Base-by-base conservation (phyloP, 2,888 invertebrate genomes). In the Lacanobia oleracea region DNA sequence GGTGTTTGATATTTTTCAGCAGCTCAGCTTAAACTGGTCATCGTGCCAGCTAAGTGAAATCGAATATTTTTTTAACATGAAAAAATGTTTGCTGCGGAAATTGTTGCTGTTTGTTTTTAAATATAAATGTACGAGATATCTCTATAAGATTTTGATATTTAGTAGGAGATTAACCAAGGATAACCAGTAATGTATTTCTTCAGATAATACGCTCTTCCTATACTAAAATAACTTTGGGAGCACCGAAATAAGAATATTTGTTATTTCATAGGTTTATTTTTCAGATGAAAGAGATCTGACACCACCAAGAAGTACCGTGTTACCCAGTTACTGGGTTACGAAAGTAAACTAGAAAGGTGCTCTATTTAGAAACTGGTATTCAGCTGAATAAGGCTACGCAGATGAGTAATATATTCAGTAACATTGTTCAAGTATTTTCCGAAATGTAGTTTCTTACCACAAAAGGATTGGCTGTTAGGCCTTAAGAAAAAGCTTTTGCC, bases 61-160 rank as follows among this genome's bases (percentile, higher is more conserved):
- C 85, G 87, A 86, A 87, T 86, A 86, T 87, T 89, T 87, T 87
- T 89, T 87, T 86, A 79, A 71, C 75, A 69, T 68, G 83, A 81
- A 79, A 83, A 86, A 75, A 72, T 85, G 71, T 79, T 54, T 61
- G 61, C 72, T 12, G 8, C 67, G 66, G 59, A 81, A 74, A 72
- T 77, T 78, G 68, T 70, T 71, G 64, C 54, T 76, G 75, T 67
- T 84, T 82, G 66, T 79, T 73, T 75, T 80, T 74, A 72, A 83
- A 83, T 72, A 79, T 69, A 72, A 73, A 79, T 76, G 67, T 79
- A 78, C 33, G 59, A 67, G 60, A 57, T 54, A 33, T 67, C 65
- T 76, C 2, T 40, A 12, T 16, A 18, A 54, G 27, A 43, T 60
- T 21, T 27, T 69, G 21, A 60, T 65, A 59, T 69, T 73, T 54